Base-by-base conservation (phyloP, 2,888 invertebrate genomes). In the Drosophila niveifrons region DNA sequence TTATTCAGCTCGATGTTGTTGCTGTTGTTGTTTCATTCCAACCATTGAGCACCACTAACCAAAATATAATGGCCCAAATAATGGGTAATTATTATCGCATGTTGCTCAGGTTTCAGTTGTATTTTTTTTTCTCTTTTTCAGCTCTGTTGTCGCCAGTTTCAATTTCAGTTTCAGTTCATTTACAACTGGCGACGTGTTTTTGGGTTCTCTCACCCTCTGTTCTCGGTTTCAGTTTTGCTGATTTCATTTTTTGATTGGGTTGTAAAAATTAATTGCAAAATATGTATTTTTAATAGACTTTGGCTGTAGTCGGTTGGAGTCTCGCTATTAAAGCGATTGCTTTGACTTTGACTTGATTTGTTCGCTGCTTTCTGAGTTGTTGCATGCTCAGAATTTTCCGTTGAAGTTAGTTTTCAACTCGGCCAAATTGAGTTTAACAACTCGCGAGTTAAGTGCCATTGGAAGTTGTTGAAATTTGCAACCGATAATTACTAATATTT, bases 201-300 rank as follows among this genome's bases (percentile, higher is more conserved):
- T 29, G 41, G 34, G 11, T 39, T 66, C 31, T 66, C 28, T 41
- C n/a, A 1, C 18, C 18, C n/a, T 43, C 36, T 36, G 44, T 51
- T 41, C 6, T 51, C 55, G 39, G 23, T 58, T 23, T 23, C 23
- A 23, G 23, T 23, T 23, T 23, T 47, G 56, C 57, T 47, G 67
- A 61, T 66, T 66, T 58, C 50, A 58, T 59, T 48, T 63, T 63
- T 51, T 46, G 72, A 73, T 73, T 72, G 74, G 28, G 13, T 18
- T 66, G 77, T 72, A 72, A 77, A 72, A 75, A 31, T 72, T 57
- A 77, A 75, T 75, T 72, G 68, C 78, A 48, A 75, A 72, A 62
- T 74, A 76, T 63, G 72, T 76, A 62, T 34, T 76, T 74, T 75
- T 75, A 75, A 75, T 72, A 63, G 72, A 72, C 53, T 59, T 44